Evolutionary conservation across 2,888 invertebrate genomes (phyloP), one percentile per base, ranked within the genome.

Genomic region (Heliothis peltigera): DNA sequence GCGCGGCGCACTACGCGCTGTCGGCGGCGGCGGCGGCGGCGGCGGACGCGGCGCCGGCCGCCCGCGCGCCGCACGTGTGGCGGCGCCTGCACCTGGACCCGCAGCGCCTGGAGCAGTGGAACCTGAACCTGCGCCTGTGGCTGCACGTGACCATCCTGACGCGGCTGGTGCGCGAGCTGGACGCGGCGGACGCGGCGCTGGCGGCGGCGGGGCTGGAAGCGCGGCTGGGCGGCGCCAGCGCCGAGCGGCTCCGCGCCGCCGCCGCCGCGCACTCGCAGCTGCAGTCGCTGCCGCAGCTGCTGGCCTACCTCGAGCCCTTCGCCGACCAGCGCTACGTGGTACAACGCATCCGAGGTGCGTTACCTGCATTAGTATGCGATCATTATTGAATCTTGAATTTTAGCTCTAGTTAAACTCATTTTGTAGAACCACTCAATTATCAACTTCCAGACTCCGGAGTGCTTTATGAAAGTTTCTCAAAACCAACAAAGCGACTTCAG

Each of bases 241-340:
- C 78, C 39, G 64, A 96, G 28, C 73, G 77, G 4, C 70, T 78
- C 92, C 95, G 75, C 28, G 61, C 46, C 21, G 77, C 80, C 17
- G 51, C 96, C 58, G 96, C 96, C 39, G 81, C 75, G 25, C 68
- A 54, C 7, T 84, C 87, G 79, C 64, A 65, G 77, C 80, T 53
- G 53, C 52, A 17, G 12, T 95, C 97, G 62, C 91, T 98, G 43
- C 96, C 60, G 97, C 82, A 98, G 91, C 96, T 97, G 17, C 96
- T 97, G 0, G 96, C 95, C 89, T 99, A 98, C 90, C 92, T 99
- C 66, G 98, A 98, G 85, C 95, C 98, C 55, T 97, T 97, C 52
- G 95, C 97, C 18, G 98, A 98, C 93, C 98, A 98, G 90, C 97
- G 98, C 85, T 99, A 98, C 94, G 93, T 98, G 17, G 97, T 97